These are phyloP conservation scores for Plestiodon gilberti DNA, from an alignment of 2,113 vertebrate species.

Conservation along the genomic window DNA sequence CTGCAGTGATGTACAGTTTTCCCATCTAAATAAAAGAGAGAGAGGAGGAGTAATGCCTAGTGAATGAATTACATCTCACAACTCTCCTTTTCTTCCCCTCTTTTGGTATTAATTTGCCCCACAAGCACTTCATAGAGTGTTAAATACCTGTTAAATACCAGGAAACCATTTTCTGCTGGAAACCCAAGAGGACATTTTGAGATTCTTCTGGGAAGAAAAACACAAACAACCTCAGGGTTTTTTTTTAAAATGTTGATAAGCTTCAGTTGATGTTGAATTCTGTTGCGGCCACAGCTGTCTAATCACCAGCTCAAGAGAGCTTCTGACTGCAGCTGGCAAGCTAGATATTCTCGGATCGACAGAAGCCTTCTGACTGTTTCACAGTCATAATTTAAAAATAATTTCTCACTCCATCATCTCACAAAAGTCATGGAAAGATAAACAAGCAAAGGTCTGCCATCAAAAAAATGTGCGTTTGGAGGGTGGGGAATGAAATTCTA, in stretches of 20 bases:
- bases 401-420: not conserved
- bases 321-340: rapidly evolving
- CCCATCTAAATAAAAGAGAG: not conserved
- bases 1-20: too few species aligned
- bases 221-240: not conserved
- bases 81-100: not conserved
- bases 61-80: not conserved
- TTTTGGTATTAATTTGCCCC: not conserved
- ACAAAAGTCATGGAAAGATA: not conserved
- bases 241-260: not conserved
- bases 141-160: not conserved
- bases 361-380: not conserved
- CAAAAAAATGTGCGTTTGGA: not conserved
- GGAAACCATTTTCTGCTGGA: not conserved
- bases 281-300: not conserved
- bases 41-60: not conserved
- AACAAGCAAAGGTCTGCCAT: not conserved
- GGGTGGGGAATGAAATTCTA: not conserved
- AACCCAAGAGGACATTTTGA: not conserved
- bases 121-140: not conserved
- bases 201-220: not conserved
- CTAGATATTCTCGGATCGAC: rapidly evolving
- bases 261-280: not conserved
- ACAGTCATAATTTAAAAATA: not conserved
- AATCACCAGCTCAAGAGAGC: slow-evolving; percentile 2